Evolutionary conservation across 2,797 vertebrate genomes (phyloP), one percentile per base, ranked within the genome.

Genomic region (Chrosomus eos): DNA sequence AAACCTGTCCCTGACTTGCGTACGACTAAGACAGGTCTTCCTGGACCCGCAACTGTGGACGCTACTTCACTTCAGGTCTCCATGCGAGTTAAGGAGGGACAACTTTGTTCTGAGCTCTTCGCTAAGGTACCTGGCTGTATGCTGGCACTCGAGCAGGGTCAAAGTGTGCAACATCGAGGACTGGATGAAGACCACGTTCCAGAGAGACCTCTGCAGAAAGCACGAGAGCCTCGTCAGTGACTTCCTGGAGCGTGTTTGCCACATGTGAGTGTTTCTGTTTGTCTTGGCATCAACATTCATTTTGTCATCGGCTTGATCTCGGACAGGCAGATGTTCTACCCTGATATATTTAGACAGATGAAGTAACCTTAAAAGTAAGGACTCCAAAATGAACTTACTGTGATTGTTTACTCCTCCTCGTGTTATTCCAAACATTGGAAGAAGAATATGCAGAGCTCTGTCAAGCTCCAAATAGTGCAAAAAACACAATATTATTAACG

Each of bases 141-240:
- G 95, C 91, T 99, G 98, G 98, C 93, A 97, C 91, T 98, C 98
- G 60, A 97, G 97, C 91, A 92, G 95, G 77, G 97, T 98, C 81
- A 96, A 97, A 89, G 95, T 99, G 89, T 99, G 98, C 91, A 98
- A 98, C 93, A 90, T 97, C 1, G 98, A 99, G 93, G 96, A 97
- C 91, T 98, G 97, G 97, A 89, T 96, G 93, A 99, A 99, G 94
- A 99, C 89, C 68, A 89, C 88, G 4, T 94, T 99, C 87, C 98
- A 99, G 94, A 97, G 88, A 92, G 96, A 95, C 89, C 95, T 99
- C 92, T 99, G 98, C 94, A 95, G 94, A 81, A 95, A 92, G 77
- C 98, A 99, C 0, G 92, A 96, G 81, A 90, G 89, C 82, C 92
- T 95, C 74, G 97, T 98, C 94, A 96, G 88, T 87, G 91, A 92